Evolutionary conservation across 2,113 vertebrate species (phyloP).

Genomic region (Malurus melanocephalus): DNA sequence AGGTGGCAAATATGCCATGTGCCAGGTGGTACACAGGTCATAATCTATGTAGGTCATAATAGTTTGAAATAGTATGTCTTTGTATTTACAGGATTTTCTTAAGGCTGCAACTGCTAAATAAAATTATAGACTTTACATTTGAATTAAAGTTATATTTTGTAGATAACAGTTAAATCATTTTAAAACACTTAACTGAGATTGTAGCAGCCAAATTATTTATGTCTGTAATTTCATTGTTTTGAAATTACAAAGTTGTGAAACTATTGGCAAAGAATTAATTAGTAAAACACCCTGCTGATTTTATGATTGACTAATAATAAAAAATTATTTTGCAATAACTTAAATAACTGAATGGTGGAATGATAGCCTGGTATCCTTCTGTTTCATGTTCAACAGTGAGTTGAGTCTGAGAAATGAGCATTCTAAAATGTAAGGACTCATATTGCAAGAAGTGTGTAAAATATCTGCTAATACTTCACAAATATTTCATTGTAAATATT

Average conservation of each 20-base stretch:
- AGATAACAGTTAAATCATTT: background rate
- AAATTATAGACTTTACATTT: background rate
- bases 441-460: background rate
- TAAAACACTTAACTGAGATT: background rate
- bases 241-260: background rate
- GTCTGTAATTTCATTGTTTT: background rate
- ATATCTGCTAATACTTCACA: background rate
- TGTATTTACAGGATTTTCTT: background rate
- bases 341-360: background rate
- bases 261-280: background rate
- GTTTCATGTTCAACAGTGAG: background rate
- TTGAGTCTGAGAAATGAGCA: background rate
- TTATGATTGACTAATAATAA: background rate
- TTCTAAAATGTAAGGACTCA: background rate
- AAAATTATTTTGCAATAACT: background rate
- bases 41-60: slow-evolving; percentile 15
- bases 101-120: background rate
- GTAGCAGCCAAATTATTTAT: background rate
- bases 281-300: background rate
- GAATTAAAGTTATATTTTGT: background rate
- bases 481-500: background rate
- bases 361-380: background rate
- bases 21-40: slow-evolving; percentile 43
- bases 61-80: background rate
- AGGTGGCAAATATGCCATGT: slow-evolving; percentile 42